Evolutionary conservation across 2,113 vertebrate species (phyloP).

Genomic region (Lucifuga dentata): DNA sequence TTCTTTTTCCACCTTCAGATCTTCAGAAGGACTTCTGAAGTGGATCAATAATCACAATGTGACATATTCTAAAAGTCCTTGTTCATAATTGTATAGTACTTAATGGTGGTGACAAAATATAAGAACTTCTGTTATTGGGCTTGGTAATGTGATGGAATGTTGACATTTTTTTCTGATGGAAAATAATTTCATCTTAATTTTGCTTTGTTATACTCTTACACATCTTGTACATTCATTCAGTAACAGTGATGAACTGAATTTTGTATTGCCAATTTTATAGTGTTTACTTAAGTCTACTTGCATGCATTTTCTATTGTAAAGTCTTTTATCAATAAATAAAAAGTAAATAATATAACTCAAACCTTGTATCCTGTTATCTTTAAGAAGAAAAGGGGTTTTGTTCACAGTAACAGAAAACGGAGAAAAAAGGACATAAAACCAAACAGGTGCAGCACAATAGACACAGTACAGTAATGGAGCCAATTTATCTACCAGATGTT

Average conservation of each 20-base stretch:
- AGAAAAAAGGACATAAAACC: too few relatives aligned
- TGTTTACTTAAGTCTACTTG: not conserved
- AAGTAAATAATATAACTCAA: too few relatives aligned
- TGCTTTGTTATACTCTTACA: slow-evolving; percentile 4
- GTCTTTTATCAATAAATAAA: too few relatives aligned
- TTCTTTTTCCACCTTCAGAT: slow-evolving; percentile 77
- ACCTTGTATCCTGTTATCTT: too few relatives aligned
- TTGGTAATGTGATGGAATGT: slow-evolving; percentile 8
- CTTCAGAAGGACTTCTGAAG: slow-evolving; percentile 90
- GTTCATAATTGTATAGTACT: not conserved
- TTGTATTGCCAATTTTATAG: slow-evolving; percentile 1
- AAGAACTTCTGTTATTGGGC: not conserved
- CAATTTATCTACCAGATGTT: too few relatives aligned
- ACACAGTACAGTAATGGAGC: too few relatives aligned
- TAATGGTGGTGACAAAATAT: not conserved
- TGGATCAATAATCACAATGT: slow-evolving; percentile 20
- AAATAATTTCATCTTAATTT: not conserved
- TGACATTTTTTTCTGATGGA: slow-evolving; percentile 4
- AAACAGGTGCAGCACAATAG: too few relatives aligned
- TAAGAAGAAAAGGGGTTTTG: too few relatives aligned
- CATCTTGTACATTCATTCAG: not conserved
- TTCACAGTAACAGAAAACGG: too few relatives aligned
- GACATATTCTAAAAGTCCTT: not conserved
- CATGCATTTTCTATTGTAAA: slow-evolving; percentile 34
- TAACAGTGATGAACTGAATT: not conserved